Evolutionary conservation across 2,888 invertebrate species (phyloP), one percentile per base, ranked within the genome.

Genomic region (Molanna angustata): DNA sequence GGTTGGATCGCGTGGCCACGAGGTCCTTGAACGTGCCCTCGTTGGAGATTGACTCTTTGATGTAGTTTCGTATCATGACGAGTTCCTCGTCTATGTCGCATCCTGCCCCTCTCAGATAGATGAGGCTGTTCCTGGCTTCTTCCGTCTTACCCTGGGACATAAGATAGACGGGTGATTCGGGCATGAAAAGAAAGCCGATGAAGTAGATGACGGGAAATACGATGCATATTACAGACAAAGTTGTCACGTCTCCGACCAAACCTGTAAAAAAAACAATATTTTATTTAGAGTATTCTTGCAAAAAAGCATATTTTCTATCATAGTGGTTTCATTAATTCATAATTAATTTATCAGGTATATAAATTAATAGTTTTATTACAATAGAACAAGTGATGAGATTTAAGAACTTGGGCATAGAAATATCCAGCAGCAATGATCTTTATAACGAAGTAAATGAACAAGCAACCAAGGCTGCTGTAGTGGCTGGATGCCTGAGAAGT

Each of bases 131-230:
- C 56, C 79, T 73, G 1, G 88, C 87, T 62, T 82, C 82, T 22
- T 70, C 66, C 32, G 66, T 67, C 61, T 79, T 76, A 3, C 77
- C 78, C 61, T 79, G 79, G 6, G 77, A 74, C 64, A 79, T 69
- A 22, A 84, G 68, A 65, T 80, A 82, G 2, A 82, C 74, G 0
- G 89, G 88, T 0, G 86, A 85, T 67, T 90, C 89, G 0, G 88
- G 88, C 53, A 88, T 74, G 56, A 82, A 78, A n/a, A 80, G 74
- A 64, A 82, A 79, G 1, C 71, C 73, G 1, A 74, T 60, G 63
- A 78, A 77, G 62, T 72, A 78, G 1, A 70, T 67, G 2, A 73
- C 66, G 0, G 78, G 76, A 42, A 76, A 65, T 40, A 67, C 69
- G 1, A 74, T 71, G 40, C 71, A 71, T 3, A 77, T 67, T 1